A percentile compares a stretch with the other conserved stretches of the same genome.
phyloP scores from a whole-genome alignment of 2,888 invertebrate species.

The Hemithea aestivaria region DNA sequence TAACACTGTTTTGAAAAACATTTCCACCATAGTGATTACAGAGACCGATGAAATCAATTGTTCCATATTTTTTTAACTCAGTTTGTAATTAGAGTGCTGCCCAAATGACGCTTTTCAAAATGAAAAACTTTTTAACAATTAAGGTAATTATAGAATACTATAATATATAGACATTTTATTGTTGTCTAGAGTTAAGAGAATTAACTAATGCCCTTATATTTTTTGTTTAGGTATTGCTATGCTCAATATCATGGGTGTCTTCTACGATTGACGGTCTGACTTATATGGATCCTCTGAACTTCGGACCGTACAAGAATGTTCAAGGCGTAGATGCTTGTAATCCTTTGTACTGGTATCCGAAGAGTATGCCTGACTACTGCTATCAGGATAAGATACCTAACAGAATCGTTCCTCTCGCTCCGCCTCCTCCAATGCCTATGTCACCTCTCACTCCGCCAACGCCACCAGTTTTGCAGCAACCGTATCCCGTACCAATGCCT shows the following conservation, averaged over 20 bases:
- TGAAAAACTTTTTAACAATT: no score
- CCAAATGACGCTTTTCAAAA: no score
- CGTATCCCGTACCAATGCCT: conserved; percentile 14
- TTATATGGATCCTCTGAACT: conserved; percentile 39
- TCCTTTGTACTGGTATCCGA: conserved; percentile 61
- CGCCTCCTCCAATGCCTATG: conserved; percentile 13
- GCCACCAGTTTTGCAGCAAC: no score
- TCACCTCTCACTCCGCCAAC: conserved; percentile 21
- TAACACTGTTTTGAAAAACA: no score
- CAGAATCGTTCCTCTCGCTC: conserved; percentile 12
- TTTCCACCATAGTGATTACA: no score
- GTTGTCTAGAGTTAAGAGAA: no score
- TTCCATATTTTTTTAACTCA: no score
- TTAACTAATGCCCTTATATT: no score
- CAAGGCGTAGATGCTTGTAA: conserved; percentile 51
- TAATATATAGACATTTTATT: no score
- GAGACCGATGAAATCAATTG: no score
- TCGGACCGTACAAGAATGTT: conserved; percentile 13
- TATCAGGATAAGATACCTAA: conserved; percentile 23
- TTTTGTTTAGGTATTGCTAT: conserved; percentile 36
- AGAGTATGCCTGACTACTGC: conserved; percentile 38
- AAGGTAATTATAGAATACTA: no score
- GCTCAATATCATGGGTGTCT: conserved; percentile 22
- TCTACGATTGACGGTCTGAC: conserved; percentile 45
- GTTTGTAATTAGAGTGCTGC: no score